Evolutionary conservation across 1,140 invertebrate genomes (phyloP), one percentile per base, ranked within the genome.

Genomic region (Mesaphorura yosii): DNA sequence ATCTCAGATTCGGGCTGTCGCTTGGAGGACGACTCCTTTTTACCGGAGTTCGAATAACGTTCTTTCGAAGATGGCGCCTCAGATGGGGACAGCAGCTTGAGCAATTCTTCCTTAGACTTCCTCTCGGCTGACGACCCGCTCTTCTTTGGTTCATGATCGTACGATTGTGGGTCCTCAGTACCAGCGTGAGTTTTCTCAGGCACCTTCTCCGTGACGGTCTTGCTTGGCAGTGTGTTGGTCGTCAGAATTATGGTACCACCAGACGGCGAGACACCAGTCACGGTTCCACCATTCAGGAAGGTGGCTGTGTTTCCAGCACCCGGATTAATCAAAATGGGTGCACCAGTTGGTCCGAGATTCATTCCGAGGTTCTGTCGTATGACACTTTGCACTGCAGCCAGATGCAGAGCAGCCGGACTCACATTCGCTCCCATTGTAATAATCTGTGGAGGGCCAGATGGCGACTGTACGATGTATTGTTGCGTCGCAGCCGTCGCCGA

Each of bases 371-470:
- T 48, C 41, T 51, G 49, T 39, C 47, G n/a, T 39, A 59, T 56
- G 3, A 59, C 50, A 27, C 56, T 48, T 34, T 59, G 58, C 29
- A 59, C 51, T n/a, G 54, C 50, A 2, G 38, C 25, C 28, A 51
- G 51, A 27, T 59, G 58, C 0, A 59, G 27, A 19, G 38, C 20
- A 1, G 44, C 23, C 10, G 53, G 38, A 34, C 6, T 49, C 6
- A 48, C 27, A n/a, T n/a, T n/a, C 5, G 49, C 34, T 12, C 28
- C 50, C 6, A 57, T 23, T 1, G 50, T 31, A 14, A 58, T 38
- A 15, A 53, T 29, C 23, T 49, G 56, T 25, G 56, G 56, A 2
- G 26, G 17, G n/a, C 56, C 56, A 22, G 56, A 53, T 3, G 51
- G 19, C 6, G 37, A 37, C 22, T 58, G 50, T 15, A 58, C 45